These are phyloP conservation scores for Atta texana DNA, from an alignment of 1,140 invertebrate species.

Conservation along the genomic window DNA sequence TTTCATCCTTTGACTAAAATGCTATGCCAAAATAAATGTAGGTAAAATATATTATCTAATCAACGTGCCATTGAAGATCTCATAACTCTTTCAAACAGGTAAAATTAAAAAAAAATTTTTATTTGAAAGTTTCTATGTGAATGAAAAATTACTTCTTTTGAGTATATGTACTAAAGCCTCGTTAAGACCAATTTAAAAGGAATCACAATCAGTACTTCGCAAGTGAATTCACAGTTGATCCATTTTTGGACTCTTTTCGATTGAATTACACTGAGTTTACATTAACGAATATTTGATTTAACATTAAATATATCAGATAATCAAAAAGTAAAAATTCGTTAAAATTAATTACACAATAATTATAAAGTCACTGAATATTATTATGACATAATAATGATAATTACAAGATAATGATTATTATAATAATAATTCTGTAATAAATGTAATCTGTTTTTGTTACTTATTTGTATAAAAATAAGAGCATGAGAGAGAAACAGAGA, in stretches of 20 bases:
- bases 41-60: slow-evolving; percentile 35
- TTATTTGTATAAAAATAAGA: neutral
- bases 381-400: neutral
- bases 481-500: neutral
- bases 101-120: slow-evolving; percentile 20
- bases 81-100: slow-evolving; percentile 1
- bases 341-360: slow-evolving; percentile 8
- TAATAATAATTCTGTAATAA: slow-evolving; percentile 5
- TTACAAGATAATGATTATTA: slow-evolving; percentile 11
- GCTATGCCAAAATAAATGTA: neutral
- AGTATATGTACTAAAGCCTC: slow-evolving; percentile 23
- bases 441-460: neutral
- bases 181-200: slow-evolving; percentile 29
- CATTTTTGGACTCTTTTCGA: slow-evolving; percentile 9
- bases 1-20: slow-evolving; percentile 6
- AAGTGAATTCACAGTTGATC: slow-evolving; percentile 14
- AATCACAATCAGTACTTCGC: slow-evolving; percentile 24
- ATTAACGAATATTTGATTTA: slow-evolving; percentile 32
- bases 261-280: slow-evolving; percentile 1
- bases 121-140: slow-evolving; percentile 24
- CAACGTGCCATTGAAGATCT: slow-evolving; percentile 27
- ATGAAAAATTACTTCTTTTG: slow-evolving; percentile 35
- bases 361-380: neutral
- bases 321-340: neutral
- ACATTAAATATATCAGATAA: neutral